Base-by-base conservation (phyloP, 2,113 vertebrate genomes). In the Varanus komodoensis region DNA sequence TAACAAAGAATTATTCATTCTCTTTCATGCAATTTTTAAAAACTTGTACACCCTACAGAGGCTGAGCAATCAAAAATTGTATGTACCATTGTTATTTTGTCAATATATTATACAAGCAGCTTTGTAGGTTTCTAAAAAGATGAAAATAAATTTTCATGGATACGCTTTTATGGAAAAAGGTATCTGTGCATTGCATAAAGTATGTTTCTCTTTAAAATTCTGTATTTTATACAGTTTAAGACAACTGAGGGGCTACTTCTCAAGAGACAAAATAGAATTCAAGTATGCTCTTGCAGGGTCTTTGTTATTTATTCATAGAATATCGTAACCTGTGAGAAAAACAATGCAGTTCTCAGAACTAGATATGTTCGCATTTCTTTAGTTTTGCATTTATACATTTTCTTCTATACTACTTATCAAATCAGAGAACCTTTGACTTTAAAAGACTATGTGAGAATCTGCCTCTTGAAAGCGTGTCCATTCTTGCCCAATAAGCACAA, bases 1-100 rank as follows among this genome's bases (percentile, higher is more conserved):
- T 1, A 1, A 25, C 48, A 25, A 21, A 87, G 83, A 89, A 81
- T 94, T 90, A 92, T 21, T 83, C 74, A 86, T 87, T 92, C 21
- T 5, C 57, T 87, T 44, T 87, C 38, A 5, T 91, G 17, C 64
- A 21, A 25, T 52, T 68, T 82, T 79, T 29, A 25, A 67, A 78
- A 85, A 69, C 8, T 48, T 86, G 23, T 78, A 21, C 3, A 69
- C 25, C 34, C 32, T 74, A 87, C 68, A 88, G 29, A 87, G 0
- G 79, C 87, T 90, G 84, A 84, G 50, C 74, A 73, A 44, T 75
- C 0, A 27, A 25, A 7, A 91, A 15, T 1, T 89, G 69, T 78
- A n/a, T 3, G 50, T 84, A 61, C 3, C 27, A 1, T 27, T 2
- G 4, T 86, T 84, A 57, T 87, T 94, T 92, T 6, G 9, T 87